A percentile compares a stretch with the other conserved stretches of the same genome.
phyloP scores from a whole-genome alignment of 35 echinoderm and acorn worm genomes.

The Ptychodera flava region DNA sequence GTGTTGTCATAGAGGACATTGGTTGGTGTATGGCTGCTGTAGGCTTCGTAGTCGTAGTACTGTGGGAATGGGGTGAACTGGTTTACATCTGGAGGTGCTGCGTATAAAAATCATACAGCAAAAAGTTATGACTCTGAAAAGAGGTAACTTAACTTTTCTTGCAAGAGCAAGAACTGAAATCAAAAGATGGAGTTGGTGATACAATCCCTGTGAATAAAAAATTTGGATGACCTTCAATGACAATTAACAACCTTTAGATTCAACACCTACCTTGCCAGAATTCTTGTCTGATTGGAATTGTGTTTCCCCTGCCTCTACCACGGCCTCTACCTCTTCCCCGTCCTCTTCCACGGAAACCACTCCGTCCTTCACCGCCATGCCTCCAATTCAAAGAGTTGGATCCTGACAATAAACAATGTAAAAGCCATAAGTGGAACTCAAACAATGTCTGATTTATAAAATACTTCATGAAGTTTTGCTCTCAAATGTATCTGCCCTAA shows the following conservation, averaged over 20 bases:
- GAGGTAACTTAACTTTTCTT: no score
- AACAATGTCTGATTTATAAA: no score
- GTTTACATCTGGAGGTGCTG: not conserved
- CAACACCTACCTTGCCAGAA: conserved; percentile 32
- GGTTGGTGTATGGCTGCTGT: not conserved
- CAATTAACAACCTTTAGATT: no score
- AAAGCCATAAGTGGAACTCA: no score
- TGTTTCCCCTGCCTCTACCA: conserved; percentile 29
- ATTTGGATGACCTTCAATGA: no score
- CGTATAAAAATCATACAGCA: no score
- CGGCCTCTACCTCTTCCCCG: conserved; percentile 70
- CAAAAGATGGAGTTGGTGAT: no score
- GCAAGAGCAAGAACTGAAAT: no score
- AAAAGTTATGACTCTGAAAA: no score
- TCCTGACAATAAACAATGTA: not conserved
- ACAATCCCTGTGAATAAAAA: no score
- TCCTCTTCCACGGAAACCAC: conserved; percentile 51
- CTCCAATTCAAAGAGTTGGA: not conserved
- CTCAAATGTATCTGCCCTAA: no score
- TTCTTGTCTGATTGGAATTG: conserved; percentile 15
- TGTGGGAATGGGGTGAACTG: not conserved
- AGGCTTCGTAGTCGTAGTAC: not conserved
- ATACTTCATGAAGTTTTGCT: no score
- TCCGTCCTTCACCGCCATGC: not conserved
- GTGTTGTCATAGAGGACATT: not conserved